These are phyloP conservation scores for Propsilocerus akamusi DNA, from an alignment of 1,140 invertebrate species.

Conservation along the genomic window DNA sequence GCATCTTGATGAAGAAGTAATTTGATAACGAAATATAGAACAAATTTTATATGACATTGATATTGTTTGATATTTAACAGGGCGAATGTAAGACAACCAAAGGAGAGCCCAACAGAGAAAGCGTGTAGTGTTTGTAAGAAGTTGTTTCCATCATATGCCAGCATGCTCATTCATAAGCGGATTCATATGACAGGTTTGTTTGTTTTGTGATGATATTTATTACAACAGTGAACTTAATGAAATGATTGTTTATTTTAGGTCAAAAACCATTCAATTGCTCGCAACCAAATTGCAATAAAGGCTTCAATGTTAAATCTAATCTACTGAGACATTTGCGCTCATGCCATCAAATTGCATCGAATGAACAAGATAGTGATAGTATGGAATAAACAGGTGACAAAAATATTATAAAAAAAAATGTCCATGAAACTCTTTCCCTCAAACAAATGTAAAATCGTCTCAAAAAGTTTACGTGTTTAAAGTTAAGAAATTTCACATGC, in stretches of 20 bases:
- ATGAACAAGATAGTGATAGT: neutral
- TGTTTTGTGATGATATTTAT: no score
- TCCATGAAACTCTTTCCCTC: no score
- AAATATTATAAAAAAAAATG: no score
- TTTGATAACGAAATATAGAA: constrained; percentile 5
- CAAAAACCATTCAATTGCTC: neutral
- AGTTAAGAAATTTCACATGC: no score
- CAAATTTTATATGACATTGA: neutral
- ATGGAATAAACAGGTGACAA: neutral
- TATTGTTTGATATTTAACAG: neutral
- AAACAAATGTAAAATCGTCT: no score
- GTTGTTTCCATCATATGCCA: constrained; percentile 54
- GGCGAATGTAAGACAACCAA: constrained; percentile 10
- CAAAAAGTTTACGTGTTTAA: no score
- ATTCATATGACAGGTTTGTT: no score
- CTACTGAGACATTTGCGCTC: constrained; percentile 49
- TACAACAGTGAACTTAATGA: no score
- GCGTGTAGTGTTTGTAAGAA: constrained; percentile 50
- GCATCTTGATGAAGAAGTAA: constrained; percentile 31
- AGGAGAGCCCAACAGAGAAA: constrained; percentile 42
- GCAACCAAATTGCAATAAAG: constrained; percentile 37
- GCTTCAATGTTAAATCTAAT: constrained; percentile 61
- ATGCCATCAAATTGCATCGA: constrained; percentile 33
- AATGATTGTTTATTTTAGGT: neutral
- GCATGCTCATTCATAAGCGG: constrained; percentile 52